Percentiles rank a stretch among this genome's conserved stretches.
Evolutionary conservation across 2,888 invertebrate genomes (phyloP).

Genomic region (Cecidostiba fungosa): DNA sequence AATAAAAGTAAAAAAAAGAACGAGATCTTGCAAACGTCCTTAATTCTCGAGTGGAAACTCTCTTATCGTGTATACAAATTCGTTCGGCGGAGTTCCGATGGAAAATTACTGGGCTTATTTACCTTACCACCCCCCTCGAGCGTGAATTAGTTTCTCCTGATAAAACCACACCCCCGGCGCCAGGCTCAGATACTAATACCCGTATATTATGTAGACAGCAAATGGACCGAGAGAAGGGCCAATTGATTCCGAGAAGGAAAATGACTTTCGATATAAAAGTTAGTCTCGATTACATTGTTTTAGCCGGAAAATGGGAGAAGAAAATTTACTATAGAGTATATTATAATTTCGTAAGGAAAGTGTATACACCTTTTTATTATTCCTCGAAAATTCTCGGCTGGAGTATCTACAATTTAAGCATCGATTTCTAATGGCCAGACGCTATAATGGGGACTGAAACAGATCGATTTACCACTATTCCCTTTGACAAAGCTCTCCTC

Average conservation of each 20-base stretch:
- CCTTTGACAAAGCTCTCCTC: slow-evolving; percentile 14
- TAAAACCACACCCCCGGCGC: slow-evolving; percentile 4
- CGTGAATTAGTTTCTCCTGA: slow-evolving; percentile 17
- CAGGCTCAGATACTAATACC: not conserved
- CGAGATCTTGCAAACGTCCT: not conserved
- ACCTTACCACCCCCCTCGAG: not conserved
- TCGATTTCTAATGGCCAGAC: not conserved
- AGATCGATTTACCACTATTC: not conserved
- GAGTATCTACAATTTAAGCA: too few relatives aligned
- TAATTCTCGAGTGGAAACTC: not conserved
- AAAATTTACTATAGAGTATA: not conserved
- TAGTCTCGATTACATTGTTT: not conserved
- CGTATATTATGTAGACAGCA: not conserved
- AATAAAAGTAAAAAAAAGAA: too few relatives aligned
- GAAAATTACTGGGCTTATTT: not conserved
- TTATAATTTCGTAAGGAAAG: not conserved
- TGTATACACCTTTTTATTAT: too few relatives aligned
- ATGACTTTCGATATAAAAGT: not conserved
- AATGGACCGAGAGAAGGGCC: not conserved
- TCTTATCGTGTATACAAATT: not conserved
- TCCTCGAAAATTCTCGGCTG: too few relatives aligned
- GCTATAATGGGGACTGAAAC: not conserved
- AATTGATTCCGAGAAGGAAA: not conserved
- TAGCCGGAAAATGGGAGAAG: not conserved
- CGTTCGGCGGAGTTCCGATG: not conserved